Evolutionary conservation across 2,888 invertebrate genomes (phyloP).

Genomic region (Monochamus alternatus): DNA sequence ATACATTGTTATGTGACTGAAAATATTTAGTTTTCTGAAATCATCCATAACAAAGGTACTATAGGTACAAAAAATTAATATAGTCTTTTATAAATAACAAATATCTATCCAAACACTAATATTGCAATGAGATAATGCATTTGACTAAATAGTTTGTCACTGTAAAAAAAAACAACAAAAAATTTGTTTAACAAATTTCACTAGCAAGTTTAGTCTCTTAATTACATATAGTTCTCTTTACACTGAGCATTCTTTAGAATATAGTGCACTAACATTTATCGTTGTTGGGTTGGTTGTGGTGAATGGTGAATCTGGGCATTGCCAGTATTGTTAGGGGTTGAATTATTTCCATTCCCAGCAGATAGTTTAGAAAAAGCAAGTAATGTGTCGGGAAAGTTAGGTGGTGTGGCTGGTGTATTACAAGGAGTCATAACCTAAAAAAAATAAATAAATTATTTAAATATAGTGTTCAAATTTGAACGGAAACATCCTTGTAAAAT

Average conservation of each 20-base stretch:
- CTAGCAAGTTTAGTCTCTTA: conserved; percentile 53
- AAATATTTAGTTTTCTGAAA: conserved; percentile 4
- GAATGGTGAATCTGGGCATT: conserved; percentile 64
- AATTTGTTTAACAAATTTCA: conserved; percentile 55
- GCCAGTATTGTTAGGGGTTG: conserved; percentile 71
- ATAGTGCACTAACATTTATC: conserved; percentile 50
- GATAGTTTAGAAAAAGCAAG: conserved; percentile 92
- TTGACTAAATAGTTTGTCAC: conserved; percentile 29
- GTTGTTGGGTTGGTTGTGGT: conserved; percentile 62
- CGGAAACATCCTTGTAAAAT: too few relatives aligned
- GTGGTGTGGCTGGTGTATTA: conserved; percentile 95
- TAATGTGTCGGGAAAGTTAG: conserved; percentile 93
- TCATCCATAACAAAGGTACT: conserved; percentile 19
- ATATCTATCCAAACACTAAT: conserved; percentile 27
- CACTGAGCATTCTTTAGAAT: conserved; percentile 55
- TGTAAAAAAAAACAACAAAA: conserved; percentile 41
- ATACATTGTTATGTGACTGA: background rate
- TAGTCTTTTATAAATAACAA: conserved; percentile 30
- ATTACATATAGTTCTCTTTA: conserved; percentile 52
- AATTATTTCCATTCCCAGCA: conserved; percentile 76
- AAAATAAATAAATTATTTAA: conserved; percentile 48
- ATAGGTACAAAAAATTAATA: conserved; percentile 10
- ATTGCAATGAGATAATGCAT: conserved; percentile 34
- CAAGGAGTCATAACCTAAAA: conserved; percentile 91
- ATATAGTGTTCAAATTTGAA: too few relatives aligned